Percentiles rank a stretch among this genome's conserved stretches.
These are phyloP conservation scores for Platycheirus albimanus DNA, from an alignment of 2,888 invertebrate genomes.

Conservation along the genomic window DNA sequence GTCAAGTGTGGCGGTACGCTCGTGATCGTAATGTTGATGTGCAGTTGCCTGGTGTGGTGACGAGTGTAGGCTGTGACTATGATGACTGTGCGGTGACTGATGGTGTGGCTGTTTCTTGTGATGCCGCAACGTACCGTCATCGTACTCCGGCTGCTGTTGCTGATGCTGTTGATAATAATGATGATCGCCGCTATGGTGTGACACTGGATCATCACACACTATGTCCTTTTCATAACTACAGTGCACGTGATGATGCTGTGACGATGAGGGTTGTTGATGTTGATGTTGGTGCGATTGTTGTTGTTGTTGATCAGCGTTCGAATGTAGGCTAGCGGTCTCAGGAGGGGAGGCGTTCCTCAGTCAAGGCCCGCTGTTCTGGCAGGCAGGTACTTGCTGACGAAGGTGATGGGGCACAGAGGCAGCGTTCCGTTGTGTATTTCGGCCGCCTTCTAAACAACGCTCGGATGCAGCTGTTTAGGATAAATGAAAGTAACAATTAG, in stretches of 20 bases:
- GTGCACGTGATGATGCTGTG: slow-evolving; percentile 80
- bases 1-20: slow-evolving; percentile 56
- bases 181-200: slow-evolving; percentile 76
- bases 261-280: slow-evolving; percentile 77
- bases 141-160: slow-evolving; percentile 73
- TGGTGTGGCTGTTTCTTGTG: slow-evolving; percentile 78
- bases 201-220: slow-evolving; percentile 81
- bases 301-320: slow-evolving; percentile 77
- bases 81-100: slow-evolving; percentile 80
- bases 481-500: slow-evolving; percentile 53
- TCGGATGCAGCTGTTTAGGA: slow-evolving; percentile 89
- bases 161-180: slow-evolving; percentile 76
- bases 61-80: slow-evolving; percentile 77
- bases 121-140: slow-evolving; percentile 59
- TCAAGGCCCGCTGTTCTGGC: slow-evolving; percentile 84
- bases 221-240: slow-evolving; percentile 82
- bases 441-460: slow-evolving; percentile 91
- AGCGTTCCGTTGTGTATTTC: slow-evolving; percentile 85
- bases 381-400: slow-evolving; percentile 83
- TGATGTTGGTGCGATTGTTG: slow-evolving; percentile 77
- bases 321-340: slow-evolving; percentile 81
- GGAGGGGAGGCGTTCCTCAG: slow-evolving; percentile 89
- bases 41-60: slow-evolving; percentile 76
- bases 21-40: slow-evolving; percentile 75
- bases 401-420: slow-evolving; percentile 85